Evolutionary conservation across 2,797 vertebrate species (phyloP), one percentile per base, ranked within the genome.

Genomic region (Euthynnus affinis): DNA sequence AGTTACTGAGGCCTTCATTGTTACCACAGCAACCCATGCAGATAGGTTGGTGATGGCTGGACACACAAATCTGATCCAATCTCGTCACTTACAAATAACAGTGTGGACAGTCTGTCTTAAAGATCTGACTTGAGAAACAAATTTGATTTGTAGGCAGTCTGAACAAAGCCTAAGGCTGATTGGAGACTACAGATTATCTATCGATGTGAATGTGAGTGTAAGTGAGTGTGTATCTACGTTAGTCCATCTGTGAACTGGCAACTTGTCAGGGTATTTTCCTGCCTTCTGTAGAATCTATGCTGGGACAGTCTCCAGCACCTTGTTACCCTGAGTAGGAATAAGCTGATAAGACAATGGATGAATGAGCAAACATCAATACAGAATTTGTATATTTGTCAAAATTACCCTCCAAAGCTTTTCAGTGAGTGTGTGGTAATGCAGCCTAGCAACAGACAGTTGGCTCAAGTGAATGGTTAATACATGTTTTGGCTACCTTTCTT

Each of bases 371-470:
- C 59, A 73, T 68, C 72, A 76, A 85, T 76, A 67, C 65, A 52
- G 60, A 32, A 73, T 78, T 86, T 78, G 57, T 75, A 42, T 80
- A 66, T 86, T 84, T 80, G 75, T 90, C 5, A 64, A 65, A 88
- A 82, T 85, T 77, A 67, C 44, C 15, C 57, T 74, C 25, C 29
- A 63, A 79, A 87, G 59, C 82, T 60, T 78, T 70, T 84, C 51
- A 80, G 64, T 80, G 57, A 71, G 52, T 71, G 82, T 86, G 67
- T 90, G 84, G 71, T 80, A 81, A 89, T 90, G 83, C 88, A 88
- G 74, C 90, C 87, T 78, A 90, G 91, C 75, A 87, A 86, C 85
- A 90, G 87, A 81, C 68, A 51, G 66, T 82, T 92, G 88, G 86
- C 83, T 89, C 84, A 84, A 83, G 81, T 74, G 27, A 77, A 74